Conservation (phyloP, 2,113 vertebrate species). For the Marmota flaviventris region DNA sequence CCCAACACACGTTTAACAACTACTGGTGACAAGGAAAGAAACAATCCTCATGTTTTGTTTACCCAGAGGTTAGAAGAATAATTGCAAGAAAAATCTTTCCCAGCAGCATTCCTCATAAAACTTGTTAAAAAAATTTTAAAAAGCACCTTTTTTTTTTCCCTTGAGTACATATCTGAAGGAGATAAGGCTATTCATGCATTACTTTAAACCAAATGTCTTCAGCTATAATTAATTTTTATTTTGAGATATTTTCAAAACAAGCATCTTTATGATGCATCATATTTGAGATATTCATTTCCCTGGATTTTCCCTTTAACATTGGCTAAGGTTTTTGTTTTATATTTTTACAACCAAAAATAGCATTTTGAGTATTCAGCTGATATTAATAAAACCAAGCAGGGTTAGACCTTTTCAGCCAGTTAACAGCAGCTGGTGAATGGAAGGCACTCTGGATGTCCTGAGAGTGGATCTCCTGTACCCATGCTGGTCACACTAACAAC, state of each 20-base stretch:
- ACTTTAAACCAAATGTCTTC: not conserved
- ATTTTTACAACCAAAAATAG: not conserved
- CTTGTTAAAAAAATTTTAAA: not conserved
- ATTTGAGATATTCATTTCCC: not conserved
- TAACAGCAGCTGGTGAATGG: not conserved
- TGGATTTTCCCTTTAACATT: not conserved
- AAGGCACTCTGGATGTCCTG: not conserved
- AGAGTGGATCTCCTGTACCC: not conserved
- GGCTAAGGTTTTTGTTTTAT: not conserved
- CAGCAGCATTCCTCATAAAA: not conserved
- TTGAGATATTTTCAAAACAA: not conserved
- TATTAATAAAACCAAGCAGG: not conserved
- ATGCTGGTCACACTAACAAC: not conserved
- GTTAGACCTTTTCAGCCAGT: not conserved
- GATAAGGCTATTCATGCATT: not conserved
- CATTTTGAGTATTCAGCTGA: not conserved
- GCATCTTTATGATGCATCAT: not conserved
- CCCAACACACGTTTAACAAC: not conserved
- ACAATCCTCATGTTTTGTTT: constrained; percentile 20
- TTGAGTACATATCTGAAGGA: not conserved
- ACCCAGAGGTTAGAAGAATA: not conserved
- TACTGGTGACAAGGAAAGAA: not conserved
- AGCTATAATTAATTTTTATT: constrained; percentile 3
- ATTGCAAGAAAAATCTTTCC: not conserved
- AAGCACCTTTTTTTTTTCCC: not conserved